phyloP scores from a whole-genome alignment of 2,888 invertebrate species.

The Saturnia japonica region DNA sequence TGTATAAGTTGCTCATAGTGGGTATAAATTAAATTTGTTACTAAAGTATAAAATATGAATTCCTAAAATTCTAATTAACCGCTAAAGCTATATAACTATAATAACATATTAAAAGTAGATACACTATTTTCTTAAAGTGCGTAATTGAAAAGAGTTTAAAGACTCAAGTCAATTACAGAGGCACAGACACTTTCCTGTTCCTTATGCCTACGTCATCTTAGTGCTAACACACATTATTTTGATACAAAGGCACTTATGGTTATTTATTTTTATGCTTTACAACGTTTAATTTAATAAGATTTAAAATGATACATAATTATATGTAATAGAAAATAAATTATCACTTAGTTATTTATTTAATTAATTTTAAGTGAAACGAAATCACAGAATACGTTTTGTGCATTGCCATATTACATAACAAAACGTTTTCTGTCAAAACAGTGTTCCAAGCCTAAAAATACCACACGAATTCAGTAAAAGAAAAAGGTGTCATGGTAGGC shows the following conservation, averaged over 20 bases:
- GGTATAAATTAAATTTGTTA: neutral
- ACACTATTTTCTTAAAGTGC: neutral
- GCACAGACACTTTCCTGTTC: neutral
- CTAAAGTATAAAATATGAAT: neutral
- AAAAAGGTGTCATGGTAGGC: no score
- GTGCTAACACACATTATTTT: neutral
- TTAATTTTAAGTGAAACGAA: neutral
- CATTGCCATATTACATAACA: neutral
- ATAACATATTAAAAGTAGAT: neutral
- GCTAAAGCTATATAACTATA: neutral
- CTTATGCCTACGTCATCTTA: neutral
- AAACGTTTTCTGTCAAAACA: neutral
- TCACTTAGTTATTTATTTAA: no score
- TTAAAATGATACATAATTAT: neutral
- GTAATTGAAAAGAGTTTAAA: neutral
- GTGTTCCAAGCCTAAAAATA: neutral
- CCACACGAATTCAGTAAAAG: neutral
- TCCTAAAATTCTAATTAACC: neutral
- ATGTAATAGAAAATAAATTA: no score
- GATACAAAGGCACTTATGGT: slow-evolving; percentile 1
- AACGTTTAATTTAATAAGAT: neutral
- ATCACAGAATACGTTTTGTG: no score
- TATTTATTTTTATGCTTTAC: neutral
- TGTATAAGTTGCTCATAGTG: neutral
- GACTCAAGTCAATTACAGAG: neutral